Conservation (phyloP, 2,113 vertebrate species). For the Albula glossodonta region DNA sequence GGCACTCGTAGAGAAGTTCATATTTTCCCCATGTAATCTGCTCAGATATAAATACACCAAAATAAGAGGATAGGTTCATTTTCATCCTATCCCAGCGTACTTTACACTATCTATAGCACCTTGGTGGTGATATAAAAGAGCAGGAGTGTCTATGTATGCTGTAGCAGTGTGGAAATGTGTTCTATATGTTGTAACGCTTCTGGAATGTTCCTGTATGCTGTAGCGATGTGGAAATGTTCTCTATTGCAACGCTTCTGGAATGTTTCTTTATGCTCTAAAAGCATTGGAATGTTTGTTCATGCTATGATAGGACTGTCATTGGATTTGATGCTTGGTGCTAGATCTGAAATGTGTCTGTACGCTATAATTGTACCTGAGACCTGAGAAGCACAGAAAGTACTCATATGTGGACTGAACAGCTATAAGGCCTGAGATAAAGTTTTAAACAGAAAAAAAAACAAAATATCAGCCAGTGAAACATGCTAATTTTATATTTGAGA, state of each 20-base stretch:
- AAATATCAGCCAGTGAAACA: conserved; percentile 5
- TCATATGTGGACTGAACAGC: conserved; percentile 10
- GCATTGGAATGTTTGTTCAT: no score
- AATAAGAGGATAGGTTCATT: conserved; percentile 47
- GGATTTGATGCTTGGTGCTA: conserved; percentile 32
- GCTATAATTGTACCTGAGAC: background rate
- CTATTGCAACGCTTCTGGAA: no score
- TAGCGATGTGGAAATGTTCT: no score
- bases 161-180: no score
- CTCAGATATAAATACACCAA: conserved; percentile 53
- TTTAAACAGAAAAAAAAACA: background rate
- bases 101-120: background rate
- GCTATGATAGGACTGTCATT: no score
- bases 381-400: conserved; percentile 38
- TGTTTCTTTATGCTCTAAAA: no score
- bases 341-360: conserved; percentile 36
- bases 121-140: background rate
- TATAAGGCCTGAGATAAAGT: no score
- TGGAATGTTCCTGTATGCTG: no score
- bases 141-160: no score
- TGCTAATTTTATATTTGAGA: conserved; percentile 38
- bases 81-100: conserved; percentile 20
- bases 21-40: conserved; percentile 53
- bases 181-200: no score
- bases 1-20: conserved; percentile 42